These are phyloP conservation scores for Himalopsyche phryganea DNA, from an alignment of 1,140 invertebrate genomes.

Conservation along the genomic window DNA sequence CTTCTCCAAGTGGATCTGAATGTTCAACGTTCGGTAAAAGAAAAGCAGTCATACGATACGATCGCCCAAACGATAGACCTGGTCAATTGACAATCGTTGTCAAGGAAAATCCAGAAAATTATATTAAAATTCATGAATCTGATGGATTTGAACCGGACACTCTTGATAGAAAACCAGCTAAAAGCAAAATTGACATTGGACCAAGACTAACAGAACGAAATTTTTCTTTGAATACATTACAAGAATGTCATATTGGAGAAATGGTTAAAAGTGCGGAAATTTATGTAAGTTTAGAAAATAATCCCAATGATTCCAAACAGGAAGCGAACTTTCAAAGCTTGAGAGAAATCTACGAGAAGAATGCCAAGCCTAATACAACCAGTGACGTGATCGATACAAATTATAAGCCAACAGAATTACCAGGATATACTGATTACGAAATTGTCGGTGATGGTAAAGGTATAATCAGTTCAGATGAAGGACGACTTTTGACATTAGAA, in stretches of 20 bases:
- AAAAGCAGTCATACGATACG: conserved; percentile 54
- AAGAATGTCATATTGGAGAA: neutral
- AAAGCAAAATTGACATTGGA: conserved; percentile 44
- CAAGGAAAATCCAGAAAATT: conserved; percentile 67
- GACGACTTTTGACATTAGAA: conserved; percentile 59
- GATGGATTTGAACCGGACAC: conserved; percentile 82
- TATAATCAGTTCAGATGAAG: conserved; percentile 46
- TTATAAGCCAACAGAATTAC: too few species aligned
- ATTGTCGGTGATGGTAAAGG: conserved; percentile 23
- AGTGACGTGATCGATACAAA: too few species aligned
- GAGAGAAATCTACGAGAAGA: conserved; percentile 68
- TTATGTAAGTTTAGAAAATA: too few species aligned
- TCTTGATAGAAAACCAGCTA: conserved; percentile 73
- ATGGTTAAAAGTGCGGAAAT: neutral
- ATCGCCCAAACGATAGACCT: conserved; percentile 57
- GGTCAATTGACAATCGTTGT: conserved; percentile 76
- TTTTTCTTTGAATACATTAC: conserved; percentile 12
- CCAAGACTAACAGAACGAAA: conserved; percentile 4
- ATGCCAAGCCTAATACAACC: too few species aligned
- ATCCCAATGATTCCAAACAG: too few species aligned
- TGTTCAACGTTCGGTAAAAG: conserved; percentile 56
- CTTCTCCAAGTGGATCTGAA: conserved; percentile 59
- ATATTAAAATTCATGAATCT: conserved; percentile 65
- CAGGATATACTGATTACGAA: conserved; percentile 24
- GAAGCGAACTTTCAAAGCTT: conserved; percentile 61